Base-by-base conservation (phyloP, 2,888 invertebrate species). In the Leptothorax acervorum region DNA sequence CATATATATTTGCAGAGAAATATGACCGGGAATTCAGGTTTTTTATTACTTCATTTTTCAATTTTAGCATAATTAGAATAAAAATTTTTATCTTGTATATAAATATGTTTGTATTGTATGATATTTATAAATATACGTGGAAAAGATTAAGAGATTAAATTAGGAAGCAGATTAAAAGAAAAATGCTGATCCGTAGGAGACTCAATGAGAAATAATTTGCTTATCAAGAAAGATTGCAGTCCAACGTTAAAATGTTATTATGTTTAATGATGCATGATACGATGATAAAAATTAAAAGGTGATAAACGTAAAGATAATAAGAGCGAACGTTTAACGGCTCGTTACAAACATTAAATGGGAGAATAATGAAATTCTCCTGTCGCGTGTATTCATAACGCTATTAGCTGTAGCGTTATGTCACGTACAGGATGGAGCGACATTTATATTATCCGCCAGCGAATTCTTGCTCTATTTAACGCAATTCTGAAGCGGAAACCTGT, bases 381-480 rank as follows among this genome's bases (percentile, higher is more conserved):
- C 79, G 18, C 45, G 18, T 35, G 31, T 62, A 81, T 60, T 81
- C 48, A 60, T 81, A 81, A 48, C 0, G 39, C 60, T 60, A 74
- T 81, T 74, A 81, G 28, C 31, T 74, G 35, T 60, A 62, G 39
- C 60, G 39, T 79, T 63, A 74, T 48, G 48, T 74, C 35, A 3
- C 12, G 74, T 60, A 12, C 18, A 53, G 48, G 8, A 60, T 39
- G 48, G 9, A 42, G 48, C 28, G 60, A 81, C 74, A 81, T 62
- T 79, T 79, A 81, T 81, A 81, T 74, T 28, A 39, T 28, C 39
- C 51, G 35, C 15, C 18, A 71, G 60, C 75, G 12, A 81, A 73
- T 81, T 81, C 79, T 74, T 79, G 79, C 79, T 79, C 74, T 62
- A 81, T 74, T 81, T 81, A 81, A 81, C 48, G 48, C 79, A 45